Conservation (phyloP, 1,140 invertebrate genomes). For the Camponotus floridanus region DNA sequence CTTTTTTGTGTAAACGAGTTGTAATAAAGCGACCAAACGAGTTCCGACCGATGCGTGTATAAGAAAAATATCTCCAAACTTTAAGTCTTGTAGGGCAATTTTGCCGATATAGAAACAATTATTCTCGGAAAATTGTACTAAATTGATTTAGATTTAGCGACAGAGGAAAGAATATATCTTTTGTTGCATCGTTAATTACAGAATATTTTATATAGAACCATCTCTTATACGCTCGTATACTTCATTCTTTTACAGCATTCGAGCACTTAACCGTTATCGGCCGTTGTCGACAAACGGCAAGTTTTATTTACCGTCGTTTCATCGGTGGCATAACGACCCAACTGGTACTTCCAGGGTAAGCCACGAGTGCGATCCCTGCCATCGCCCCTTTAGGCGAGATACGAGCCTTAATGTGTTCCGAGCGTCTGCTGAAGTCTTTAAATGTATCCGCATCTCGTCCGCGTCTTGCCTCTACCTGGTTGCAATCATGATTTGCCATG, state of each 20-base stretch:
- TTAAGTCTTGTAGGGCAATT: background rate
- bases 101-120: background rate
- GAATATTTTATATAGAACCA: too few relatives aligned
- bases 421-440: conserved; percentile 75
- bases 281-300: conserved; percentile 23
- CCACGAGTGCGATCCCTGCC: conserved; percentile 58
- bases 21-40: conserved; percentile 12
- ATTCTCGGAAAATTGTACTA: background rate
- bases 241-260: conserved; percentile 1
- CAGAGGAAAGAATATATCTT: too few relatives aligned
- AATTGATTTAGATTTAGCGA: background rate
- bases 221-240: background rate
- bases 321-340: conserved; percentile 63
- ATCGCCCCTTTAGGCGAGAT: conserved; percentile 68
- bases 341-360: conserved; percentile 52
- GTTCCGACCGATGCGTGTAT: background rate
- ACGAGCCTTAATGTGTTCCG: conserved; percentile 72
- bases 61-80: background rate
- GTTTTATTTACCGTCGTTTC: conserved; percentile 67
- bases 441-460: conserved; percentile 70
- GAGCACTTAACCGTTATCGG: conserved; percentile 42
- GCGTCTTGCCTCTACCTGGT: conserved; percentile 37
- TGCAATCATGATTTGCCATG: conserved; percentile 68
- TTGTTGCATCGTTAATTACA: too few relatives aligned
- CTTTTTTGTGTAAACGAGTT: background rate